Percentiles rank a stretch among this genome's conserved stretches.
These are phyloP conservation scores for Microctonus aethiopoides DNA, from an alignment of 2,888 invertebrate species.

Conservation along the genomic window DNA sequence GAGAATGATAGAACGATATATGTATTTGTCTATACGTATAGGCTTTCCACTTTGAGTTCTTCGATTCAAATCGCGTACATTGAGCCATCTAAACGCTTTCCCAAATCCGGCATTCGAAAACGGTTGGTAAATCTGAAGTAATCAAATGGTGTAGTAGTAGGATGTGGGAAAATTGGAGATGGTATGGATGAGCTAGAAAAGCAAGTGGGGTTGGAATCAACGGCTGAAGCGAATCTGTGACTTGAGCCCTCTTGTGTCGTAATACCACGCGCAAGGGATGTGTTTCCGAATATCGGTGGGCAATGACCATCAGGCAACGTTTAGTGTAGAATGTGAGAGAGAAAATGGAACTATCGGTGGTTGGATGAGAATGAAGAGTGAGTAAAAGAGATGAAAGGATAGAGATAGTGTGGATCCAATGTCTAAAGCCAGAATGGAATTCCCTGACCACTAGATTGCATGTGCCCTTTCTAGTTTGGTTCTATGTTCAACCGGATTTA, in stretches of 20 bases:
- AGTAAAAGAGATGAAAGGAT: not conserved
- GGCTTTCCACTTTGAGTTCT: not conserved
- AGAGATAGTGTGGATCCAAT: not conserved
- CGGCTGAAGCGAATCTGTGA: not conserved
- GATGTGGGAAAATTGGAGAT: conserved; percentile 15
- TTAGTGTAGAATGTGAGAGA: not conserved
- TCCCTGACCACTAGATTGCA: not conserved
- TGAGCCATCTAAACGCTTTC: conserved; percentile 51
- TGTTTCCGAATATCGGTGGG: conserved; percentile 3
- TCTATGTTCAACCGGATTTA: not conserved
- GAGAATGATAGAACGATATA: not conserved
- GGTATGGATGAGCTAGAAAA: not conserved
- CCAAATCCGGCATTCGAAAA: conserved; percentile 48
- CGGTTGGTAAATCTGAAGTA: conserved; percentile 54
- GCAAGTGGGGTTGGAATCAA: conserved; percentile 4
- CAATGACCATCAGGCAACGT: not conserved
- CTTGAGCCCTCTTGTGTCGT: not conserved
- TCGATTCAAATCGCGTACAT: conserved; percentile 16
- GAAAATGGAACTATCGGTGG: not conserved
- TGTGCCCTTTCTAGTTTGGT: not conserved
- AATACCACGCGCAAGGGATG: not conserved
- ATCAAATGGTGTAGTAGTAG: conserved; percentile 49
- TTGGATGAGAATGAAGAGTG: not conserved
- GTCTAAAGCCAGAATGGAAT: not conserved
- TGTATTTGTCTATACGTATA: not conserved